Evolutionary conservation across 2,888 invertebrate genomes (phyloP), one percentile per base, ranked within the genome.

Genomic region (Catonia carolina): DNA sequence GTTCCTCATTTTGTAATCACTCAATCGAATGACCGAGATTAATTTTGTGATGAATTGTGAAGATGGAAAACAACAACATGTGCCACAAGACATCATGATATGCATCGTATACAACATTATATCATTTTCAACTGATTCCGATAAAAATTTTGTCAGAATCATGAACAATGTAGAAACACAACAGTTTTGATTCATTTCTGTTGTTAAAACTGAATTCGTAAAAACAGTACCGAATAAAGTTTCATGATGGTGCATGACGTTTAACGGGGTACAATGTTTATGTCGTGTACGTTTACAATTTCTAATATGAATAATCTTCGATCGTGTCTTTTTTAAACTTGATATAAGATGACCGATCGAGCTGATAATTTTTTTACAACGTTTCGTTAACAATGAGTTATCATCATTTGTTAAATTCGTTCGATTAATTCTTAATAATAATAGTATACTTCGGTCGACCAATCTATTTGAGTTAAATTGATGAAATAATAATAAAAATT

Each of bases 1-100:
- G 2, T 72, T 63, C 20, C 78, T 74, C 2, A 74, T 72, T 55
- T 75, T 64, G 1, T 66, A 59, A 49, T 69, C 68, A 2, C 64
- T 63, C 31, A 66, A 68, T 27, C 70, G 70, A 67, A 81, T 71
- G 35, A 81, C 69, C 15, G 77, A 69, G n/a, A 65, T 56, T 14
- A 67, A 59, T 36, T 66, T 62, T 15, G 65, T 60, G 37, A 67
- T 56, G 20, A 65, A 60, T 23, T 56, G 56, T 37, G 56, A 53
- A 0, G 80, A 75, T 0, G 82, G 77, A 65, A 82, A 79, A 66
- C 83, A 83, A 66, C 83, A 83, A 66, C 83, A 83, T 0, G 77
- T 79, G 1, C 83, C 83, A 53, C 78, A 77, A 45, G 72, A 71
- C 7, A 78, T 72, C 74, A 79, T 78, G 1, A 78, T 77, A 60